Evolutionary conservation across 2,113 vertebrate genomes (phyloP).

Genomic region (Engystomops pustulosus): DNA sequence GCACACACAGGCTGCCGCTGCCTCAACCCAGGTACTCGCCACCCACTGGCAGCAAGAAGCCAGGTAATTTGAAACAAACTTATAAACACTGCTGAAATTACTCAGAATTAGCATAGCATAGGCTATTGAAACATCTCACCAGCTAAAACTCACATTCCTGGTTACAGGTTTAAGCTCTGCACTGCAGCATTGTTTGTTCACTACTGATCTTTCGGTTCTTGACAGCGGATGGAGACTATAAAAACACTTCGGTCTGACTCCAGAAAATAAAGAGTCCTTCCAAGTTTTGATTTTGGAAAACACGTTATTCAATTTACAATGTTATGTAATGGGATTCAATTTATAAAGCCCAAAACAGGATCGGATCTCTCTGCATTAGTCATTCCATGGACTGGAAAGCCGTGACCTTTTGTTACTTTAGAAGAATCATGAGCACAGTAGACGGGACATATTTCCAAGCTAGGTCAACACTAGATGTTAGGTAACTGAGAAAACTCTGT

Average conservation of each 20-base stretch:
- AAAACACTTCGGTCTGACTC: slow-evolving; percentile 2
- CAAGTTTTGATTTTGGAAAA: not conserved
- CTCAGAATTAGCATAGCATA: no score
- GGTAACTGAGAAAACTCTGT: not conserved
- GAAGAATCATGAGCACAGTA: not conserved
- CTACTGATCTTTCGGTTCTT: not conserved
- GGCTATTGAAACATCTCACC: no score
- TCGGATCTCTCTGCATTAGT: not conserved
- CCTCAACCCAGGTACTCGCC: no score
- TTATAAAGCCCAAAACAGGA: slow-evolving; percentile 30
- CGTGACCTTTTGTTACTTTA: slow-evolving; percentile 15
- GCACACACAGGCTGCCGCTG: no score
- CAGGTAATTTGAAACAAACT: no score
- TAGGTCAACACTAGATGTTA: not conserved
- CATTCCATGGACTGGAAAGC: slow-evolving; percentile 2
- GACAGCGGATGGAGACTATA: not conserved
- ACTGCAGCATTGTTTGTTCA: not conserved
- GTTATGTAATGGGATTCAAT: slow-evolving; percentile 16
- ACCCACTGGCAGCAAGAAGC: no score
- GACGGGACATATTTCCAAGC: not conserved
- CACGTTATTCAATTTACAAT: slow-evolving; percentile 2
- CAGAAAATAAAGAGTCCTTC: not conserved
- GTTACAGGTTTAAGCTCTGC: no score
- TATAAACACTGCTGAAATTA: no score
- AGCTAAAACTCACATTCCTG: no score